Evolutionary conservation across 2,888 invertebrate genomes (phyloP).

Genomic region (Trissonchulus sp.): DNA sequence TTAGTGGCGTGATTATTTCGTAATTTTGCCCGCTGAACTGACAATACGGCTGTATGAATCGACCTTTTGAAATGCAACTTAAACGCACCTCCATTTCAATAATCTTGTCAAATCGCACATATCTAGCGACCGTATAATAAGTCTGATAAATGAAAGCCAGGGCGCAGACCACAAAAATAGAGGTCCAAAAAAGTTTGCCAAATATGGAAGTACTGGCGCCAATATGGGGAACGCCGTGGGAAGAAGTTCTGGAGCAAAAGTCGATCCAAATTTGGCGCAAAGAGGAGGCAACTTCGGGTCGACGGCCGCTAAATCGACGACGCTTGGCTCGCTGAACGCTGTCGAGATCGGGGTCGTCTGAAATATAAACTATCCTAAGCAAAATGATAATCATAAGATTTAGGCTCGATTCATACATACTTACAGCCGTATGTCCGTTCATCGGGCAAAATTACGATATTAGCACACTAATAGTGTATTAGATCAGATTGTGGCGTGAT

Average conservation of each 20-base stretch:
- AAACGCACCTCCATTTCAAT: conserved; percentile 28
- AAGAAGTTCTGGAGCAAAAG: conserved; percentile 48
- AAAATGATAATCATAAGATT: too few species aligned
- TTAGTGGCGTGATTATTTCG: too few species aligned
- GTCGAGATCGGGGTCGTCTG: background rate
- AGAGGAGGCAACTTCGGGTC: conserved; percentile 32
- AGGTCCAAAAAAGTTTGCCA: conserved; percentile 41
- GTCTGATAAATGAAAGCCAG: conserved; percentile 46
- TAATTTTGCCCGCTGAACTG: too few species aligned
- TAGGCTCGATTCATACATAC: too few species aligned
- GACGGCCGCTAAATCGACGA: conserved; percentile 7
- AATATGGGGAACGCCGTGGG: conserved; percentile 42
- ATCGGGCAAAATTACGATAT: too few species aligned
- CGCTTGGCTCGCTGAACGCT: background rate
- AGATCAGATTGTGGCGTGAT: too few species aligned
- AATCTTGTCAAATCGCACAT: conserved; percentile 37
- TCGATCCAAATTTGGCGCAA: conserved; percentile 42
- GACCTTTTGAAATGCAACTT: too few species aligned
- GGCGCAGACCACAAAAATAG: conserved; percentile 41
- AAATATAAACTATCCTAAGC: too few species aligned
- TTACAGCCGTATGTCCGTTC: too few species aligned
- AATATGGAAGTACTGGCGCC: conserved; percentile 13
- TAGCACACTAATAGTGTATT: too few species aligned
- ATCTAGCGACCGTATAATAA: conserved; percentile 49
- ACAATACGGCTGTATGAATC: too few species aligned